Percentiles rank a stretch among this genome's conserved stretches.
phyloP scores from a whole-genome alignment of 30 jellyfish, hydroid and myxozoan genomes.

The Nemopilema nomurai region DNA sequence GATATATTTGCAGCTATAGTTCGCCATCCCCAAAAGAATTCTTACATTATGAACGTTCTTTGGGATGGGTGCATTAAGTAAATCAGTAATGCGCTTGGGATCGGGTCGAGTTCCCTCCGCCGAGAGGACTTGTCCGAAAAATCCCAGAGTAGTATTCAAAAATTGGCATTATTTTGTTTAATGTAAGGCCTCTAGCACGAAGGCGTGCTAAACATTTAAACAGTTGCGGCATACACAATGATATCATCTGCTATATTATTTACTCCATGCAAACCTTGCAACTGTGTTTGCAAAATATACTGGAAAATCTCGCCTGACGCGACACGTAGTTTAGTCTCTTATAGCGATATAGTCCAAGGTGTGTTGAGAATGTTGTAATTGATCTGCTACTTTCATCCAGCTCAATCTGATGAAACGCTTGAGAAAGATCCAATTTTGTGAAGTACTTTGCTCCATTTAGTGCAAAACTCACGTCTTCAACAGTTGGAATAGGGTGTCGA shows the following conservation, averaged over 20 bases:
- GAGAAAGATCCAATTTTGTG: constrained; percentile 22
- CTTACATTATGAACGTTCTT: constrained; percentile 35
- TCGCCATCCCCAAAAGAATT: constrained; percentile 50
- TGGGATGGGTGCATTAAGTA: constrained; percentile 34
- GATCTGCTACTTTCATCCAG: constrained; percentile 12
- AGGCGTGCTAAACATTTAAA: constrained; percentile 6
- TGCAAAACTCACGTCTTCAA: constrained; percentile 21
- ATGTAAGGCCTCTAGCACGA: constrained; percentile 3
- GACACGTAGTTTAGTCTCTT: constrained; percentile 7
- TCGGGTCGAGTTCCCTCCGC: constrained; percentile 44
- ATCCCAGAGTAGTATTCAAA: constrained; percentile 20
- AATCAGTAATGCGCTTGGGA: constrained; percentile 26
- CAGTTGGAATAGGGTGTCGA: constrained; percentile 42
- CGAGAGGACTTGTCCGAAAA: constrained; percentile 39
- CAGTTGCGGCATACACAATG: constrained; percentile 37
- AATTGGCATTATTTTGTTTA: constrained; percentile 48
- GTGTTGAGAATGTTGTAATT: constrained; percentile 33
- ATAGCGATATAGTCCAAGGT: constrained; percentile 25
- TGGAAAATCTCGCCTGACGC: constrained; percentile 39
- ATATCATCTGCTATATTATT: constrained; percentile 50
- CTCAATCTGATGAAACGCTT: constrained; percentile 24
- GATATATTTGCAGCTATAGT: constrained; percentile 27
- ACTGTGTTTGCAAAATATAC: constrained; percentile 15
- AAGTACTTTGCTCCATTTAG: constrained; percentile 44
- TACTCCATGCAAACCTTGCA: constrained; percentile 28